Evolutionary conservation across 2,113 vertebrate species (phyloP), one percentile per base, ranked within the genome.

Genomic region (Lophochroa leadbeateri): DNA sequence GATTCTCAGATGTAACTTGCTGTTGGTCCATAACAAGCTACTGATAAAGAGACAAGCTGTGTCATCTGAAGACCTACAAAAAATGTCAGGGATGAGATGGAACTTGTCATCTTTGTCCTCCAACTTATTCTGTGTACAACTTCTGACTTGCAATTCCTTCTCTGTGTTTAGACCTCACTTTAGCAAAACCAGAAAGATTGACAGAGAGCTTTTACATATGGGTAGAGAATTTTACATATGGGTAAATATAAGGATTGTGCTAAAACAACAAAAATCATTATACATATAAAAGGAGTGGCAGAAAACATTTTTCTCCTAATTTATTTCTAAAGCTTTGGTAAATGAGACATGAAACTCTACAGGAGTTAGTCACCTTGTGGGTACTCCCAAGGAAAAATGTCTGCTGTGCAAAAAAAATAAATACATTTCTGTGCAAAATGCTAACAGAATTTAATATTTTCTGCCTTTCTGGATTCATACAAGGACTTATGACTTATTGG

Each of bases 401-500:
- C n/a, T 85, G 43, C n/a, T 77, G 11, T 86, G 37, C 12, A 37
- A 94, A 96, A 82, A 58, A 58, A 58, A 33, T 19, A 33, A 58
- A 58, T n/a, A 35, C 35, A 58, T n/a, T 24, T 35, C 37, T 79
- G 11, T 86, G n/a, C 15, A 41, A 94, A 95, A 82, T 15, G 19
- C 41, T 93, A 84, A 88, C 53, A 89, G 17, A 83, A 90, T 83
- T 53, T 21, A 88, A 43, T 72, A 4, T 90, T 78, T 87, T 76
- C 31, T 75, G 46, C 72, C 82, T 90, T 72, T 82, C 78, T 82
- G 65, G 33, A 95, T 92, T 95, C 79, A 39, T n/a, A 55, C 44
- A 85, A 92, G n/a, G 55, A 85, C 77, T 95, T 82, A 49, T 87
- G 89, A 95, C 49, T 95, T 93, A 95, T n/a, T 94, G 89, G 90